Conservation (phyloP, 1,140 invertebrate genomes). For the Drosophila biarmipes region DNA sequence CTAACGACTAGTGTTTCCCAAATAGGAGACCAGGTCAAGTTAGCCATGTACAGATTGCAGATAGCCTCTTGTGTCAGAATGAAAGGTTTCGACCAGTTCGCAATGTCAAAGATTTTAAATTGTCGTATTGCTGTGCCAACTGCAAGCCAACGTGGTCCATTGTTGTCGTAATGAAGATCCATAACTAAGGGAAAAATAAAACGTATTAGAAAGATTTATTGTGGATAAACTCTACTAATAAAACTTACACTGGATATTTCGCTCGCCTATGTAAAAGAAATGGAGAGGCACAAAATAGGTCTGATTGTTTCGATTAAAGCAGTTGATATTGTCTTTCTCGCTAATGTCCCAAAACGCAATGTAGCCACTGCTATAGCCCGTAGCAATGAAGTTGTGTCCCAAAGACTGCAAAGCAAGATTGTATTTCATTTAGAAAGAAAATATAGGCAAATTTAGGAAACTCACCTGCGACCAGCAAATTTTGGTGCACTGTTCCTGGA, state of each 20-base stretch:
- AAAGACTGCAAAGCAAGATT: conserved; percentile 31
- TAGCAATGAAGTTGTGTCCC: conserved; percentile 62
- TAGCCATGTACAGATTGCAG: conserved; percentile 39
- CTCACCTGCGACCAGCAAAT: conserved; percentile 74
- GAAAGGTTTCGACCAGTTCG: conserved; percentile 48
- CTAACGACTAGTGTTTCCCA: conserved; percentile 59
- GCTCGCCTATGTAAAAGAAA: conserved; percentile 64
- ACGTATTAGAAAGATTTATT: not conserved
- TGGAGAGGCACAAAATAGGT: conserved; percentile 47
- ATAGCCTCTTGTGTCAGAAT: conserved; percentile 42
- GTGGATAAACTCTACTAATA: not conserved
- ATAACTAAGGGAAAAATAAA: conserved; percentile 42
- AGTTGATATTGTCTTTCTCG: conserved; percentile 49
- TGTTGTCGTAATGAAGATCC: conserved; percentile 70
- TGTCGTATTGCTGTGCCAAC: conserved; percentile 39
- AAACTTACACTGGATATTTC: conserved; percentile 60
- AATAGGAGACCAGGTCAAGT: conserved; percentile 58
- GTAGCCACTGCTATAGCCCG: conserved; percentile 62
- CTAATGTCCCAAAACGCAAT: conserved; percentile 71
- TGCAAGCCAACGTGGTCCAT: conserved; percentile 69
- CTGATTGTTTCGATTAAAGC: conserved; percentile 38
- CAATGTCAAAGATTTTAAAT: conserved; percentile 63
- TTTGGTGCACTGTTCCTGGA: conserved; percentile 58
- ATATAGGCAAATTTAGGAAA: not conserved
- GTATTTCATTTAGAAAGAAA: not conserved